Conservation (phyloP, 2,888 invertebrate genomes). For the Cancer borealis region DNA sequence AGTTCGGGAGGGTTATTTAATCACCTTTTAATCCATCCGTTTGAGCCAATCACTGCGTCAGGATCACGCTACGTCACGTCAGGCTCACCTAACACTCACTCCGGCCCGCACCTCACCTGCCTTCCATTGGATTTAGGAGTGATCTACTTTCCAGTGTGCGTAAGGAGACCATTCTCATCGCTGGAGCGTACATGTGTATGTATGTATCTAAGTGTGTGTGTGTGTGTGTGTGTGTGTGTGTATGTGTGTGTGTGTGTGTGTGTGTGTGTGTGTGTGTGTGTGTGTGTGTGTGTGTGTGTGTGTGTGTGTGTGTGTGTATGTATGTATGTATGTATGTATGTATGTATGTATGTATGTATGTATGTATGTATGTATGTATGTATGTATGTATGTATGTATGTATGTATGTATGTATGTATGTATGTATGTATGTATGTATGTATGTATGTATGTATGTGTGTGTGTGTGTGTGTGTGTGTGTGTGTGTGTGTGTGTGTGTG, state of each 20-base stretch:
- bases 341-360: background rate
- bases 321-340: background rate
- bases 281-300: background rate
- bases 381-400: no score
- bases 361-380: no score
- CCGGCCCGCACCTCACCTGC: background rate
- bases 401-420: background rate
- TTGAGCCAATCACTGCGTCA: background rate
- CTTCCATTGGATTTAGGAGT: background rate
- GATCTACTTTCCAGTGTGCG: background rate
- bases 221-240: no score
- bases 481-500: no score
- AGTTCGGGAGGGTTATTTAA: no score
- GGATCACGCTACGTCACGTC: background rate
- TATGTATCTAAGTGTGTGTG: no score
- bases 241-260: background rate
- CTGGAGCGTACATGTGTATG: no score
- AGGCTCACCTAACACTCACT: background rate
- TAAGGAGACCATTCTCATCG: background rate
- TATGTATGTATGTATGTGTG: background rate
- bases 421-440: background rate
- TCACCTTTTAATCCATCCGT: background rate
- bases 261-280: background rate
- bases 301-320: background rate
- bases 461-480: background rate